Evolutionary conservation across 2,113 vertebrate genomes (phyloP).

Genomic region (Willisornis vidua): DNA sequence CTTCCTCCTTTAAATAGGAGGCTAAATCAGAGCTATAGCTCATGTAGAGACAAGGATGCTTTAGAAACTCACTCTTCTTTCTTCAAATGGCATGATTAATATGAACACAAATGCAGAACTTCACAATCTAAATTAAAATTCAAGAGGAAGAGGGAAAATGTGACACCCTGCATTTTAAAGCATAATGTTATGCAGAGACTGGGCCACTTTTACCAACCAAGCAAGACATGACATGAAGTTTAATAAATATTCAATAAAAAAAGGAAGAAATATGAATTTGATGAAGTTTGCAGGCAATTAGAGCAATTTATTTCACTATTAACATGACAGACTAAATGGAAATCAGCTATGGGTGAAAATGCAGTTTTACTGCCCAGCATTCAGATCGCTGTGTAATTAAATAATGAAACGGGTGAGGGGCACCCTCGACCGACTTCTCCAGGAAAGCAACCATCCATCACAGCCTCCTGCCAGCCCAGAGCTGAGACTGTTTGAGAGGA

Average conservation of each 20-base stretch:
- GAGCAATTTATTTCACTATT: constrained; percentile 90
- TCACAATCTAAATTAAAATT: constrained; percentile 56
- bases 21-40: background rate
- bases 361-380: constrained; percentile 62
- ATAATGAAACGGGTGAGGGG: constrained; percentile 42
- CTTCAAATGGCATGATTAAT: constrained; percentile 27
- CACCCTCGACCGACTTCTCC: background rate
- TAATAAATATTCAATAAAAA: constrained; percentile 87
- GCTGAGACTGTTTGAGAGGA: background rate
- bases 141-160: constrained; percentile 8
- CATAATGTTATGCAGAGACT: constrained; percentile 58
- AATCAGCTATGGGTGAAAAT: constrained; percentile 80
- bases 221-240: constrained; percentile 71
- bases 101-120: constrained; percentile 29
- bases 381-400: constrained; percentile 56
- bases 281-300: constrained; percentile 83
- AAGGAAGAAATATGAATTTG: constrained; percentile 79
- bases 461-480: background rate
- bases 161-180: constrained; percentile 32
- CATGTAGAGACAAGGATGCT: background rate
- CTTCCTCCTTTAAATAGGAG: background rate
- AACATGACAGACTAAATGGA: constrained; percentile 79
- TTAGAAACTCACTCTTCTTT: background rate
- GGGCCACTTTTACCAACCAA: constrained; percentile 60
- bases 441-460: constrained; percentile 55